Evolutionary conservation across 2,888 invertebrate species (phyloP), one percentile per base, ranked within the genome.

Genomic region (Pemphredon lugubris): DNA sequence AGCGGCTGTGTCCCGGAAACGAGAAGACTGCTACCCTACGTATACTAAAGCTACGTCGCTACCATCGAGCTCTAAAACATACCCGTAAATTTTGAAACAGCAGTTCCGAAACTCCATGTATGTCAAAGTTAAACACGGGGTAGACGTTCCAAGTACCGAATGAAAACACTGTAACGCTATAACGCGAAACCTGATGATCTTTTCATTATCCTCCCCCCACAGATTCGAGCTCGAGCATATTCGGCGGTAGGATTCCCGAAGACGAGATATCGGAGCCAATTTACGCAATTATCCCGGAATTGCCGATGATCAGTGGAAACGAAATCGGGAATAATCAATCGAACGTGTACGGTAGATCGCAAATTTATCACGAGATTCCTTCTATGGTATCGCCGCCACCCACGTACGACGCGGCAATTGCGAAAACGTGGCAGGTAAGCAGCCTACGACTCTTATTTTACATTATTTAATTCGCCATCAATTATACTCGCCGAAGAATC

Each of bases 351-450:
- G 85, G 81, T 61, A 81, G 84, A 61, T 81, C 84, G 20, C 83
- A 79, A 60, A 81, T 83, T 2, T 76, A 86, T 58, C 86, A 89
- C 70, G 82, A 84, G 9, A 78, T 89, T 68, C 89, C 89, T 39
- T 88, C 89, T 32, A 89, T 89, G 88, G 88, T 87, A 51, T 89
- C 89, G 30, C 89, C 89, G 20, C 89, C 89, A 32, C 89, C 89
- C 34, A 89, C 89, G n/a, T 89, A 89, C 74, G 89, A 89, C 63
- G 89, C 86, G 13, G 88, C 89, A 14, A 86, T 87, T 58, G 87
- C 87, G 51, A 88, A 88, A 81, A 83, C 87, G 73, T 86, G 86
- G 82, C 89, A 89, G 87, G 89, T 89, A 63, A 81, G 79, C 44
- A 21, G 9, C n/a, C 50, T 32, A 42, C 37, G 37, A 9, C 1